These are phyloP conservation scores for Paraescarpia echinospica DNA, from an alignment of 1,140 invertebrate species.

Conservation along the genomic window DNA sequence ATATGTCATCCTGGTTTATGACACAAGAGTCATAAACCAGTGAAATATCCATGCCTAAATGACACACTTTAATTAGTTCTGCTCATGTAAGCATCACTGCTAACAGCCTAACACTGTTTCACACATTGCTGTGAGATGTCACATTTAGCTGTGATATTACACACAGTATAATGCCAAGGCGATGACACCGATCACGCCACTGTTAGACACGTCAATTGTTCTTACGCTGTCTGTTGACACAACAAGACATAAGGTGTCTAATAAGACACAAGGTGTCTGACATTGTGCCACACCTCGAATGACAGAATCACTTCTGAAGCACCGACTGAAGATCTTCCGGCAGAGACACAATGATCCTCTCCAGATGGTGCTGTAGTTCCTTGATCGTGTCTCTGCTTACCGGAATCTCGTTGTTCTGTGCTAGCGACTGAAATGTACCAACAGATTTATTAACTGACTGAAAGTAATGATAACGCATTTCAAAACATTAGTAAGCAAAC, in stretches of 20 bases:
- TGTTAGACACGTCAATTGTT: neutral
- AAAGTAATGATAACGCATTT: conserved; percentile 30
- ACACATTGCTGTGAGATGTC: neutral
- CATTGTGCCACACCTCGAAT: neutral
- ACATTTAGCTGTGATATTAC: neutral
- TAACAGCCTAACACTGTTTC: neutral
- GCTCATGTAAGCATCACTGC: neutral
- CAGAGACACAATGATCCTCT: conserved; percentile 79
- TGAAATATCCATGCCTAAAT: neutral
- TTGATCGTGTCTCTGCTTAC: conserved; percentile 71
- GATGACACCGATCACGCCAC: neutral
- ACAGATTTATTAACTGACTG: conserved; percentile 57
- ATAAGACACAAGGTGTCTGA: neutral
- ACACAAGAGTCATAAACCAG: neutral
- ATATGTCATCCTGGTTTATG: neutral
- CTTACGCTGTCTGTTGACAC: neutral
- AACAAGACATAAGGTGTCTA: neutral
- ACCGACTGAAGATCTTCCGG: conserved; percentile 89
- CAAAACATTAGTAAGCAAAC: neutral
- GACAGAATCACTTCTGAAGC: conserved; percentile 51
- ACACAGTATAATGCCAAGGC: neutral
- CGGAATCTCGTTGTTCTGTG: conserved; percentile 66
- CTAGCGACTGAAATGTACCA: conserved; percentile 53
- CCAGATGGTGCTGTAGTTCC: conserved; percentile 75
- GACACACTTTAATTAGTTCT: neutral